Percentiles rank a stretch among this genome's conserved stretches.
phyloP scores from a whole-genome alignment of 2,888 invertebrate genomes.

The Drosophila lacicola region DNA sequence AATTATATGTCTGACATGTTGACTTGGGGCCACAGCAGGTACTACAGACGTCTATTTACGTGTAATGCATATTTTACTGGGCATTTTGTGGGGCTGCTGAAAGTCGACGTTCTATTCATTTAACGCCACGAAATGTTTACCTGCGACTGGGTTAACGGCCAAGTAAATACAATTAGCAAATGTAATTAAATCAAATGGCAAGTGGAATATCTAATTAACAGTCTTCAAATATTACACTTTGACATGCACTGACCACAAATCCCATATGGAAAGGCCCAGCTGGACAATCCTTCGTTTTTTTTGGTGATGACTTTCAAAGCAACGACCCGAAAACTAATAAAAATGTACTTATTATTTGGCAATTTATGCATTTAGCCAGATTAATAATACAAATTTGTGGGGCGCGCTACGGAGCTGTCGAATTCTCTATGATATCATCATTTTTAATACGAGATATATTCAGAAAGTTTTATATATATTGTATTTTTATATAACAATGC shows the following conservation, averaged over 20 bases:
- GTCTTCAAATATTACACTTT: constrained; percentile 38
- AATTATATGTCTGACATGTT: constrained; percentile 73
- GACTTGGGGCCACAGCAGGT: constrained; percentile 46
- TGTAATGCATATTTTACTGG: constrained; percentile 73
- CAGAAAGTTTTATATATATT: not conserved
- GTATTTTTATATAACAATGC: not conserved
- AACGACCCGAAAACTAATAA: constrained; percentile 14
- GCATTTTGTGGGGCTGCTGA: constrained; percentile 54
- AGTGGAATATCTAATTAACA: constrained; percentile 26
- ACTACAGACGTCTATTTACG: constrained; percentile 53
- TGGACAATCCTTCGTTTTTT: constrained; percentile 12
- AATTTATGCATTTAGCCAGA: constrained; percentile 14
- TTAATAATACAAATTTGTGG: constrained; percentile 18
- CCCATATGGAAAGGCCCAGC: not conserved
- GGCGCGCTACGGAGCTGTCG: constrained; percentile 17
- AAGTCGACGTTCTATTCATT: constrained; percentile 58
- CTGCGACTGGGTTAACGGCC: constrained; percentile 15
- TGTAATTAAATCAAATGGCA: constrained; percentile 56
- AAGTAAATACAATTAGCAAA: constrained; percentile 55
- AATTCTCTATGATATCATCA: constrained; percentile 50
- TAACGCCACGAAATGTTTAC: constrained; percentile 19
- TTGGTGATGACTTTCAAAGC: not conserved
- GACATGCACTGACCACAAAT: constrained; percentile 37
- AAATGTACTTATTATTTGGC: constrained; percentile 20
- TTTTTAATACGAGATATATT: constrained; percentile 8